These are phyloP conservation scores for Speoplatyrhinus poulsoni DNA, from an alignment of 2,113 vertebrate genomes.

Conservation along the genomic window DNA sequence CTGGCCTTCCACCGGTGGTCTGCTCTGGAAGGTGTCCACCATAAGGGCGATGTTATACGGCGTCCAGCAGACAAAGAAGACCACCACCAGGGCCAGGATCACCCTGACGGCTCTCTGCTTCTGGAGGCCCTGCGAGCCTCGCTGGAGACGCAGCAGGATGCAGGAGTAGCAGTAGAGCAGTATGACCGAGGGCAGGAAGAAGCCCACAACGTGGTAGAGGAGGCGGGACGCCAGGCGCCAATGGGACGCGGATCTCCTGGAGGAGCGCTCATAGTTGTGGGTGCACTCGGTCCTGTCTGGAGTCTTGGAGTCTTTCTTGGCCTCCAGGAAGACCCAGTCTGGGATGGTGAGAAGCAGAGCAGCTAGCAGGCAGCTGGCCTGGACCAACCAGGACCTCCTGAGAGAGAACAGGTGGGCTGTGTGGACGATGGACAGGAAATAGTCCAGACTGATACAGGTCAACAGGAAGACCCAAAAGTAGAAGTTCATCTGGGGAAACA, in stretches of 20 bases:
- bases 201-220: constrained; percentile 69
- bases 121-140: constrained; percentile 48
- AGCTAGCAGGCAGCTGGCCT: constrained; percentile 59
- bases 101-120: constrained; percentile 61
- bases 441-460: constrained; percentile 75
- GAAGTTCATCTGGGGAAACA: constrained; percentile 75
- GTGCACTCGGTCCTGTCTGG: constrained; percentile 49
- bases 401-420: constrained; percentile 64
- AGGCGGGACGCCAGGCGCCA: constrained; percentile 50
- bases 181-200: constrained; percentile 67
- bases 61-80: constrained; percentile 81
- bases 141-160: constrained; percentile 55
- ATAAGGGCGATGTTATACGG: constrained; percentile 82
- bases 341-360: constrained; percentile 75
- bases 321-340: constrained; percentile 64
- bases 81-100: constrained; percentile 68
- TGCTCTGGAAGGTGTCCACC: constrained; percentile 62
- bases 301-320: background rate
- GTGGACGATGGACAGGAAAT: constrained; percentile 71
- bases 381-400: constrained; percentile 23
- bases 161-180: constrained; percentile 70
- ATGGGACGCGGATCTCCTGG: background rate
- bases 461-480: constrained; percentile 80
- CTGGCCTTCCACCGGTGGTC: background rate
- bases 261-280: constrained; percentile 15